These are phyloP conservation scores for Scelioninae gen. 1 DNA, from an alignment of 2,888 invertebrate species.

Conservation along the genomic window DNA sequence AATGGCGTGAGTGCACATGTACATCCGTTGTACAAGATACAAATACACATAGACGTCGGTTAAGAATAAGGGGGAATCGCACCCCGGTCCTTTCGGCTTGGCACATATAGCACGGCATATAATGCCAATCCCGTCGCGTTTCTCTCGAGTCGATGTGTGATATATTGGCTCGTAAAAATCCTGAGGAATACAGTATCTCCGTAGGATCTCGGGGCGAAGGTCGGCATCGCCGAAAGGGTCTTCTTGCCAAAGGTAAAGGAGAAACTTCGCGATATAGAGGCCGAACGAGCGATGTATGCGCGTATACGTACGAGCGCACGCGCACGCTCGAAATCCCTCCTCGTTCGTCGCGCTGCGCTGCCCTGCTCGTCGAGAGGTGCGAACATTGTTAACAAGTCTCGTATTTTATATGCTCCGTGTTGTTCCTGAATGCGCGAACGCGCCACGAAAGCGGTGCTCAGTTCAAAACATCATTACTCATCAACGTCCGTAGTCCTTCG, in stretches of 20 bases:
- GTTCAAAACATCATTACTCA: constrained; percentile 51
- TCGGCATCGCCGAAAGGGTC: constrained; percentile 83
- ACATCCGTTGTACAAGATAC: constrained; percentile 49
- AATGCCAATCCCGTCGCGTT: constrained; percentile 71
- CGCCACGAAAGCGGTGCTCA: constrained; percentile 76
- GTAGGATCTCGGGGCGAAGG: constrained; percentile 83
- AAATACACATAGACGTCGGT: constrained; percentile 52
- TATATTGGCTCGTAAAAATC: constrained; percentile 85
- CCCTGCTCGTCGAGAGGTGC: constrained; percentile 78
- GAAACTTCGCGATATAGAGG: constrained; percentile 66
- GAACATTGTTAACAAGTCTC: constrained; percentile 84
- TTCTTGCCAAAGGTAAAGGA: constrained; percentile 69
- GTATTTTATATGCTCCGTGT: constrained; percentile 80
- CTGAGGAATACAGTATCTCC: constrained; percentile 83
- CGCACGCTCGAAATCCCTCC: constrained; percentile 67
- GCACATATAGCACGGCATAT: constrained; percentile 64
- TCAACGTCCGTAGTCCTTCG: constrained; percentile 25
- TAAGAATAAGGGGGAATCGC: constrained; percentile 63
- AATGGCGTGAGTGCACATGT: constrained; percentile 50
- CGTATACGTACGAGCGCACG: constrained; percentile 62
- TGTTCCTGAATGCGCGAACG: constrained; percentile 68
- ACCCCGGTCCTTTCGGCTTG: constrained; percentile 69
- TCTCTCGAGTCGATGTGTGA: constrained; percentile 81
- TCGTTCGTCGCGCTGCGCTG: constrained; percentile 36
- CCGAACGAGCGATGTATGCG: constrained; percentile 47